Evolutionary conservation across 2,888 invertebrate species (phyloP).

Genomic region (Aphodius granarius): DNA sequence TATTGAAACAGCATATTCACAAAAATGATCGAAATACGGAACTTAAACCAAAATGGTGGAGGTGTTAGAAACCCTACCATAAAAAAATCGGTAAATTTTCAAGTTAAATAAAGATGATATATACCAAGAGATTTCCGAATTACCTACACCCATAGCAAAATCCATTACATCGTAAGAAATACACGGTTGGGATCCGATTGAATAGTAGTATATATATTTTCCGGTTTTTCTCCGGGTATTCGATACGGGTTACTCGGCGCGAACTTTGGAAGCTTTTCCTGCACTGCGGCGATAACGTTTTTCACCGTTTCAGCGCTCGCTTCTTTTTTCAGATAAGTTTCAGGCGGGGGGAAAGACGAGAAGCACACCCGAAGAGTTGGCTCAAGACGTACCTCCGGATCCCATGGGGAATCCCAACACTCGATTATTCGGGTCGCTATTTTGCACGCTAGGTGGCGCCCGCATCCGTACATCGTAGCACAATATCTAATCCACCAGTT

Average conservation of each 20-base stretch:
- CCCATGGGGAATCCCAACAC: background rate
- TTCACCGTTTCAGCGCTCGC: background rate
- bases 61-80: background rate
- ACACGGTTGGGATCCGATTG: background rate
- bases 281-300: conserved; percentile 12
- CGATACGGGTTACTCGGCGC: background rate
- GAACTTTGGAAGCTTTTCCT: conserved; percentile 12
- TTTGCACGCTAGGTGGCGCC: background rate
- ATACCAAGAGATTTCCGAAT: background rate
- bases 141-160: background rate
- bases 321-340: background rate
- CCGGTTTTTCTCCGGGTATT: background rate
- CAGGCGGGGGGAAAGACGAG: background rate
- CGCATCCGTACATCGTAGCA: background rate
- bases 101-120: background rate
- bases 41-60: background rate
- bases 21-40: background rate
- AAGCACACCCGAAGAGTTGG: background rate
- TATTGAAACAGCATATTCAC: too few species aligned
- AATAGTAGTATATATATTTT: background rate
- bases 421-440: background rate
- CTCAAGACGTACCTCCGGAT: background rate
- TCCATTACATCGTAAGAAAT: background rate
- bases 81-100: background rate
- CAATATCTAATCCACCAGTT: too few species aligned